These are phyloP conservation scores for Lymantria dispar DNA, from an alignment of 2,888 invertebrate species.

Conservation along the genomic window DNA sequence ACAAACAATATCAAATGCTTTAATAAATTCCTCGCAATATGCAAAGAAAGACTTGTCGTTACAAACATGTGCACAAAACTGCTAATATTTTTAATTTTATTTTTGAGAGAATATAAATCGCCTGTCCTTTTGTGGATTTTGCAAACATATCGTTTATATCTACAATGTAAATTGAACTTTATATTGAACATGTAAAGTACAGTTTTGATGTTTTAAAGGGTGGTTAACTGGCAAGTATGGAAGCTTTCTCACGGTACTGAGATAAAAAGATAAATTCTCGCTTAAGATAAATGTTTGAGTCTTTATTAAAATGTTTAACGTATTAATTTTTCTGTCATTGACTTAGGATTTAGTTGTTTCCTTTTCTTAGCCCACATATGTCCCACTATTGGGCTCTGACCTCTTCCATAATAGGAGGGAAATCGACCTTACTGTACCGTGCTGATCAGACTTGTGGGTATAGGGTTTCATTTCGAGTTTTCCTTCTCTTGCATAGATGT, in stretches of 20 bases:
- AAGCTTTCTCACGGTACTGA: conserved; percentile 7
- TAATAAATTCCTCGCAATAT: too few relatives aligned
- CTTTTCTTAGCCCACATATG: too few relatives aligned
- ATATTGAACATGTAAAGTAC: background rate
- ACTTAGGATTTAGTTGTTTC: background rate
- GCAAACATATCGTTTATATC: background rate
- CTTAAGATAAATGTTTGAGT: conserved; percentile 6
- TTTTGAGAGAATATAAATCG: conserved; percentile 5
- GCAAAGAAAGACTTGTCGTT: background rate
- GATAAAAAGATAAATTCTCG: conserved; percentile 1
- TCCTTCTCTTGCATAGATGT: too few relatives aligned
- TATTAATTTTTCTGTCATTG: conserved; percentile 4
- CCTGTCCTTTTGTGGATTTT: conserved; percentile 5
- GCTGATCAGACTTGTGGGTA: too few relatives aligned
- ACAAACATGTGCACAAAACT: background rate
- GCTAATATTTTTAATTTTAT: conserved; percentile 6
- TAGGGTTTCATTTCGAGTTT: too few relatives aligned
- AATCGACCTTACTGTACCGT: too few relatives aligned
- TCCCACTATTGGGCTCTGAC: too few relatives aligned
- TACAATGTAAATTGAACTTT: background rate
- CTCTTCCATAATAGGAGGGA: too few relatives aligned
- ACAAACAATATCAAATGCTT: too few relatives aligned
- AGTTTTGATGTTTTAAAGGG: background rate
- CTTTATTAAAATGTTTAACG: conserved; percentile 3
- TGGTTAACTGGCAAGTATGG: background rate